phyloP scores from a whole-genome alignment of 2,797 vertebrate genomes.

The Champsocephalus gunnari region DNA sequence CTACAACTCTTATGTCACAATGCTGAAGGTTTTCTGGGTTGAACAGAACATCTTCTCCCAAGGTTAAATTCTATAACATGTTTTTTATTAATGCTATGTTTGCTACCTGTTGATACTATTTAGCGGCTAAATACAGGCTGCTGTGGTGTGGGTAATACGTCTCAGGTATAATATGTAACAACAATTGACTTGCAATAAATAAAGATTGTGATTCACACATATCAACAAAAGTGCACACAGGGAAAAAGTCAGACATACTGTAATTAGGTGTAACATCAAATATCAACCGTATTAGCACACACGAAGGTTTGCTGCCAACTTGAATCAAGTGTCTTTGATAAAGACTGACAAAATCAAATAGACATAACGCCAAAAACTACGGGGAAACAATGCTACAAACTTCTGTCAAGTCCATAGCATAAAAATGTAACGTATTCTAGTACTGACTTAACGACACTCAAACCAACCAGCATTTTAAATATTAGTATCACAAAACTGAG shows the following conservation, averaged over 20 bases:
- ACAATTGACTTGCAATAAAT: too few species aligned
- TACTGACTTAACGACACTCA: not conserved
- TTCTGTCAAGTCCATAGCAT: not conserved
- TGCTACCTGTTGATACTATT: not conserved
- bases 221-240: not conserved
- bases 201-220: not conserved
- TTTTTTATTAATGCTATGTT: not conserved
- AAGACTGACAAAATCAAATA: not conserved
- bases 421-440: not conserved
- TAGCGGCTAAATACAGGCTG: not conserved
- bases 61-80: not conserved
- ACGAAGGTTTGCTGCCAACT: not conserved
- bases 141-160: not conserved
- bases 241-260: not conserved
- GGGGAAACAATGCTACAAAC: not conserved
- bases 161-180: not conserved
- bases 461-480: too few species aligned
- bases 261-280: not conserved
- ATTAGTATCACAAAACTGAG: too few species aligned
- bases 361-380: not conserved
- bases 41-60: not conserved
- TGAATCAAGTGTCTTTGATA: constrained; percentile 11
- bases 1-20: not conserved
- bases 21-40: constrained; percentile 9
- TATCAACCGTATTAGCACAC: not conserved